Base-by-base conservation (phyloP, 2,888 invertebrate genomes). In the Anthoptus insignis region DNA sequence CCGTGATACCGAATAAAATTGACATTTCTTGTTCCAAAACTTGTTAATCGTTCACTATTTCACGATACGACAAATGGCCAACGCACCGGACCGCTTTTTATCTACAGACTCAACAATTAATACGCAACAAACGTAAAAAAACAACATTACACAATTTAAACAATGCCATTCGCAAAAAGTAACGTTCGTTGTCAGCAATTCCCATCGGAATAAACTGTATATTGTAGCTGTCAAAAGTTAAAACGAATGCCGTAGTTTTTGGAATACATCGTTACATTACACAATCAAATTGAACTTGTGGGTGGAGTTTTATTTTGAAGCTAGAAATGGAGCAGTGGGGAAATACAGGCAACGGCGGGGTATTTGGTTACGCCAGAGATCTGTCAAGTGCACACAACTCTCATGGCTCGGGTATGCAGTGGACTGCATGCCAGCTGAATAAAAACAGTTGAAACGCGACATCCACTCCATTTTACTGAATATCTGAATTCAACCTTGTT, bases 301-400 rank as follows among this genome's bases (percentile, higher is more conserved):
- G 16, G 16, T 39, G 39, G 16, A 16, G 16, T 39, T 16, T 39
- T 60, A 60, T 52, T 29, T 52, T 29, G 3, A 19, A 22, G 52
- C n/a, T 52, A n/a, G 52, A 52, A 52, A 42, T 21, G 19, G 39
- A 52, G 52, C 52, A 32, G 53, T 21, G 8, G 53, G 14, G 53
- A 60, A 60, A 60, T 60, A 50, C 32, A 42, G 37, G 32, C 32
- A 16, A 11, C 14, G 32, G 29, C 50, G 52, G 32, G 59, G 37
- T 42, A 60, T 60, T 60, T 60, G 29, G 29, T 22, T 22, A 52
- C 52, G 27, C 29, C 39, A 21, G 21, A 42, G 42, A 60, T 52
- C 59, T 60, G 52, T 60, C 59, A 53, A 14, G n/a, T 39, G 59
- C 59, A 59, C 52, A 59, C 59, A 50, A 39, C 50, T 16, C 24